Evolutionary conservation across 2,888 invertebrate genomes (phyloP).

Genomic region (Saturnia pavonia): DNA sequence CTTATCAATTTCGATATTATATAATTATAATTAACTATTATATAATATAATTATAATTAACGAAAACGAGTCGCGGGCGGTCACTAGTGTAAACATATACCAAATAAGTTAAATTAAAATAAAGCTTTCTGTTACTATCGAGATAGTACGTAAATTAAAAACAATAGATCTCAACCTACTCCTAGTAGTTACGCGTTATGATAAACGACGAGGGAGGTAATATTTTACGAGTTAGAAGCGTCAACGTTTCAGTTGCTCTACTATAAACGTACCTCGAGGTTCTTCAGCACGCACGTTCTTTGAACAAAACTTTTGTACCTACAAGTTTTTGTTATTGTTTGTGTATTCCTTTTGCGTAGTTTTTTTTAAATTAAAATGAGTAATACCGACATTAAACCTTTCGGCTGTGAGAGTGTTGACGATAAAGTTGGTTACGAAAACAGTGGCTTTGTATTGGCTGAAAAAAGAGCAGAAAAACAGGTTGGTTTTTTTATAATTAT

Average conservation of each 20-base stretch:
- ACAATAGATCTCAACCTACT: background rate
- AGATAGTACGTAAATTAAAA: background rate
- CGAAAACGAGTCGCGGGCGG: too few relatives aligned
- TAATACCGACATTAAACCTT: conserved; percentile 25
- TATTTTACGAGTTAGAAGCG: conserved; percentile 20
- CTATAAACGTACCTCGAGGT: conserved; percentile 40
- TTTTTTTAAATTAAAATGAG: conserved; percentile 31
- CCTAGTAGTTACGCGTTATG: background rate
- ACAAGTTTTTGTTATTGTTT: conserved; percentile 17
- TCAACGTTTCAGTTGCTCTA: conserved; percentile 35
- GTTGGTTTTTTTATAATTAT: conserved; percentile 33
- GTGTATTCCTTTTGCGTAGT: background rate
- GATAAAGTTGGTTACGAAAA: conserved; percentile 64
- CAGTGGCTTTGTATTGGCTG: conserved; percentile 64
- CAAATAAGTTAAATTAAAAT: background rate
- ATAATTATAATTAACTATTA: too few relatives aligned
- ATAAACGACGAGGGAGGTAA: background rate
- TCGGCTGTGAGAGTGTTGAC: conserved; percentile 40
- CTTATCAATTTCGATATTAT: too few relatives aligned
- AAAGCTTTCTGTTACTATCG: background rate
- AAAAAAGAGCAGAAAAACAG: conserved; percentile 54
- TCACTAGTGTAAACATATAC: too few relatives aligned
- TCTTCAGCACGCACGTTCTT: conserved; percentile 37
- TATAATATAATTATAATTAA: too few relatives aligned
- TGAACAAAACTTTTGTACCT: conserved; percentile 29